Evolutionary conservation across 2,888 invertebrate species (phyloP), one percentile per base, ranked within the genome.

Genomic region (Mimas tiliae): DNA sequence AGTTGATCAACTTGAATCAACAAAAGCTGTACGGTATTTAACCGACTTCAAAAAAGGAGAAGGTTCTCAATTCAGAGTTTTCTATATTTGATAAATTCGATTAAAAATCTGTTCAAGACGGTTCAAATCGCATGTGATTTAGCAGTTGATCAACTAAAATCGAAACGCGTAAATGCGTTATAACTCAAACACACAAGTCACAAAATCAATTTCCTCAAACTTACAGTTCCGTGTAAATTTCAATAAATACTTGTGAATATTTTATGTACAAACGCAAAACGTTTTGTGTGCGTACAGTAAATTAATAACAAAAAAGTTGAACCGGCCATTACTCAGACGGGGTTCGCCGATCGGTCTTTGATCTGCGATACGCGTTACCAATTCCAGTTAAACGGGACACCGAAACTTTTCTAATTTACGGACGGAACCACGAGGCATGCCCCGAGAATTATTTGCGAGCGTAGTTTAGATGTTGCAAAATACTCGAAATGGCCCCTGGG

Each of bases 401-500:
- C 8, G 12, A 65, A 65, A 65, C 58, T 65, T 65, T 65, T 65
- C 42, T 42, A 67, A 53, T 63, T 63, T 53, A 45, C 21, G 14
- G 47, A 62, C 52, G 50, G 64, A 65, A 55, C 63, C 55, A 38
- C 38, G 38, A 19, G 42, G 58, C 42, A 42, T 58, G 21, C 12
- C 38, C 19, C 58, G 48, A 58, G 50, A 53, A 64, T 64, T 51
- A 64, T 51, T 51, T 42, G 58, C 58, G 55, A 16, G 6, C 34
- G 11, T 1, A 6, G 19, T 33, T 52, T 27, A 9, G 58, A 19
- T 58, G 42, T 58, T 58, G 67, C 67, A 72, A 73, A 74, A 74
- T 73, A 73, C 70, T 71, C 70, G 72, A 72, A 55, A 51, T 64
- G 65, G 68, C 55, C 58, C 68, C 62, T 64, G 65, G 68, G 69